Conservation (phyloP, 1,140 invertebrate genomes). For the Ptiloglossa arizonensis region DNA sequence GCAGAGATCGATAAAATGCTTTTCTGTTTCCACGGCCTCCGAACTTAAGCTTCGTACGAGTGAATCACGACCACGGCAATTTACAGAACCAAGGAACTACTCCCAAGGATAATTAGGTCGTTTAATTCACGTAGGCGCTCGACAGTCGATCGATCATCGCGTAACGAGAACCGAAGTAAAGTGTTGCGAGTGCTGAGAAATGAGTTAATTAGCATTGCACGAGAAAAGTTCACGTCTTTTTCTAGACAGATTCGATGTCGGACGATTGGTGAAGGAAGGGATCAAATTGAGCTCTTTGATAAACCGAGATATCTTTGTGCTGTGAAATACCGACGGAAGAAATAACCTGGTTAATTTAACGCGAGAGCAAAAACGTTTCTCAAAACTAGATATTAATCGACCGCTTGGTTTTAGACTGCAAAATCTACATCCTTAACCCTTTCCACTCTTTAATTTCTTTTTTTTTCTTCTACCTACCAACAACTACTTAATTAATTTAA, state of each 20-base stretch:
- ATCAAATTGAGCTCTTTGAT: conserved; percentile 49
- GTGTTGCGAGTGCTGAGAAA: conserved; percentile 60
- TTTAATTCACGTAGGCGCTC: conserved; percentile 22
- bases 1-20: not conserved
- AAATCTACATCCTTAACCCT: too few relatives aligned
- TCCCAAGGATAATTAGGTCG: conserved; percentile 51
- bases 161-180: conserved; percentile 64
- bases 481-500: too few relatives aligned
- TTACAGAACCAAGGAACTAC: conserved; percentile 27
- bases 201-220: conserved; percentile 69
- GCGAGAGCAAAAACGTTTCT: conserved; percentile 13
- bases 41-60: not conserved
- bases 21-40: not conserved
- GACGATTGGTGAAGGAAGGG: conserved; percentile 31
- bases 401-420: not conserved
- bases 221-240: conserved; percentile 39
- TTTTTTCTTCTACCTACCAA: too few relatives aligned
- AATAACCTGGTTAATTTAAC: conserved; percentile 17
- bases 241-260: conserved; percentile 10
- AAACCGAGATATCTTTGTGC: conserved; percentile 48
- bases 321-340: not conserved
- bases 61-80: conserved; percentile 37
- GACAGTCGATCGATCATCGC: conserved; percentile 60
- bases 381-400: conserved; percentile 46
- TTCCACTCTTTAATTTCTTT: too few relatives aligned